Evolutionary conservation across 2,797 vertebrate species (phyloP), one percentile per base, ranked within the genome.

Genomic region (Pteropus rufus): DNA sequence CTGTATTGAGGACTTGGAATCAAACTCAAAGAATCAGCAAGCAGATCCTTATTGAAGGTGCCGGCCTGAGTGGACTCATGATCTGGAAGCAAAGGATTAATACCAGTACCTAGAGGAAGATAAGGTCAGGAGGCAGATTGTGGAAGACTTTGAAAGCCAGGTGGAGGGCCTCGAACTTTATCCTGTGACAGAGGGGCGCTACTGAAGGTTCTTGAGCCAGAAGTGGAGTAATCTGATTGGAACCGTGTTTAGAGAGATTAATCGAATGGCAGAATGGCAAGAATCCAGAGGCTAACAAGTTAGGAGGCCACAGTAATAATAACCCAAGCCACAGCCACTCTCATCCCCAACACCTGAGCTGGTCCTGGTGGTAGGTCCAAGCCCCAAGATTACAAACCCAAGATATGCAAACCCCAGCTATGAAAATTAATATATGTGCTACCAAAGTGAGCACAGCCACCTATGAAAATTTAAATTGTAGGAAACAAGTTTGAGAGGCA

Each of bases 1-100:
- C 5, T 21, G 29, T 91, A 15, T 8, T 3, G 3, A 62, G 36
- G 62, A 77, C 89, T 64, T 82, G 44, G 19, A 19, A 60, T 75
- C 72, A 85, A 75, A 92, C 29, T 91, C 41, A 65, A 1, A 41
- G 77, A 86, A 16, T 93, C 90, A 92, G 82, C 77, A 94, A 89
- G 85, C 76, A 94, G 46, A n/a, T 85, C 26, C 62, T 92, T 52
- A 26, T 56, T 65, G 39, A 91, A 93, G 46, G 46, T 49, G 15
- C 79, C 3, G 39, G 36, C 34, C 88, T 89, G 39, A 24, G 9
- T 94, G 77, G 54, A 81, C 70, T 81, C n/a, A 0, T 18, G 31
- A 76, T 69, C 87, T 77, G 19, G 54, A 94, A 83, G 67, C 85
- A 96, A 46, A 81, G 65, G 67, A 41, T 90, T 84, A 39, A 4